Evolutionary conservation across 2,888 invertebrate genomes (phyloP).

Genomic region (Schrankia costaestrigalis): DNA sequence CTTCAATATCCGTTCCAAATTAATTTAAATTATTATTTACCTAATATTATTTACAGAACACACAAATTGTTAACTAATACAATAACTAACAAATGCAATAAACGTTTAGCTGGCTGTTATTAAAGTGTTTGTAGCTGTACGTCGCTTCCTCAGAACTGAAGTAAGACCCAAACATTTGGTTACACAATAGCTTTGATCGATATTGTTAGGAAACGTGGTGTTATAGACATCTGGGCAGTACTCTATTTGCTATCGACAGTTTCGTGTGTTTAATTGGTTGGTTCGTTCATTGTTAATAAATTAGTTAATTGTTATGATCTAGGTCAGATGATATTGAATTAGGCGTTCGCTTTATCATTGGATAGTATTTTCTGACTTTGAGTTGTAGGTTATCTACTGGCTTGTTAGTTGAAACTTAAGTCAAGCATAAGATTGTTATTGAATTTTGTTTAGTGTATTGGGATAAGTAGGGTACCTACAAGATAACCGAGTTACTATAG

Average conservation of each 20-base stretch:
- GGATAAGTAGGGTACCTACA: too few relatives aligned
- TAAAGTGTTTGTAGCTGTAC: conserved; percentile 40
- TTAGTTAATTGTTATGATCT: conserved; percentile 9
- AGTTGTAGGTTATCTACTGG: too few relatives aligned
- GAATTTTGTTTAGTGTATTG: too few relatives aligned
- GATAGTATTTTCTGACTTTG: too few relatives aligned
- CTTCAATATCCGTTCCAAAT: conserved; percentile 17
- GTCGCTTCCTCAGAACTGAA: conserved; percentile 39
- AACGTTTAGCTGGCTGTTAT: conserved; percentile 25
- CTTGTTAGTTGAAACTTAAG: too few relatives aligned
- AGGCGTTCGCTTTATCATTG: conserved; percentile 1
- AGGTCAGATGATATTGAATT: conserved; percentile 1
- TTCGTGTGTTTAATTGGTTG: conserved; percentile 13
- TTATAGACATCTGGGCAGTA: conserved; percentile 21
- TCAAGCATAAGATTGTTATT: too few relatives aligned
- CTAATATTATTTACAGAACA: too few relatives aligned
- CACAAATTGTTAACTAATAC: conserved; percentile 12
- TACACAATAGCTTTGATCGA: conserved; percentile 38
- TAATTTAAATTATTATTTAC: conserved; percentile 16
- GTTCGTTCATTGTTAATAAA: conserved; percentile 13
- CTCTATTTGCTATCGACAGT: conserved; percentile 21
- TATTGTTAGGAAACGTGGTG: conserved; percentile 34
- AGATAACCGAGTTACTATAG: too few relatives aligned
- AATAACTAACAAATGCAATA: conserved; percentile 22
- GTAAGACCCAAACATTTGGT: conserved; percentile 30